phyloP scores from a whole-genome alignment of 1,140 invertebrate genomes.

The Chironomus striatipennis region DNA sequence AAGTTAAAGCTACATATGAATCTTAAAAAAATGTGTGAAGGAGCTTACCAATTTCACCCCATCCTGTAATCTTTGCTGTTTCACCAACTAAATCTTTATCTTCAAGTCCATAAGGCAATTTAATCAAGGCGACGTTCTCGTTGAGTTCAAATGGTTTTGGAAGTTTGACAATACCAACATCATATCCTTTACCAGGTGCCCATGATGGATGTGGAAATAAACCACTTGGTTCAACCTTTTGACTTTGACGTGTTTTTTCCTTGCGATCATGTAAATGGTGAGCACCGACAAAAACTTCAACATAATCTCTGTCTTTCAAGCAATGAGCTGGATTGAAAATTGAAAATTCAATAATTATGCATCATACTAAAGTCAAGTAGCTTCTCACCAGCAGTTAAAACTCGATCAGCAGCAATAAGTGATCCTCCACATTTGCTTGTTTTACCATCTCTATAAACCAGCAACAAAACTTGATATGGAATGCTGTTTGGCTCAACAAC shows the following conservation, averaged over 20 bases:
- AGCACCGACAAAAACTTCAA: background rate
- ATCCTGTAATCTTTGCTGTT: background rate
- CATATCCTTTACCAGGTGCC: background rate
- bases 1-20: background rate
- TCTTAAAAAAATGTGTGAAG: background rate
- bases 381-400: background rate
- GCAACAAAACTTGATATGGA: background rate
- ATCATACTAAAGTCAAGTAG: too few relatives aligned
- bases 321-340: background rate
- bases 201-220: background rate
- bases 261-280: background rate
- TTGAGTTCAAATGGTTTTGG: background rate
- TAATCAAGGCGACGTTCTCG: background rate
- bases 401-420: background rate
- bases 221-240: background rate
- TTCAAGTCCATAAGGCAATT: background rate
- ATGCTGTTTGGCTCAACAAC: background rate
- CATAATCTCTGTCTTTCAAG: background rate
- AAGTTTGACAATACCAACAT: background rate
- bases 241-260: background rate
- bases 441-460: background rate
- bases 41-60: background rate
- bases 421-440: background rate
- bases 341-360: too few relatives aligned
- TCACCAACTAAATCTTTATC: background rate